Evolutionary conservation across 2,888 invertebrate species (phyloP), one percentile per base, ranked within the genome.

Genomic region (Marronus borbonicus): DNA sequence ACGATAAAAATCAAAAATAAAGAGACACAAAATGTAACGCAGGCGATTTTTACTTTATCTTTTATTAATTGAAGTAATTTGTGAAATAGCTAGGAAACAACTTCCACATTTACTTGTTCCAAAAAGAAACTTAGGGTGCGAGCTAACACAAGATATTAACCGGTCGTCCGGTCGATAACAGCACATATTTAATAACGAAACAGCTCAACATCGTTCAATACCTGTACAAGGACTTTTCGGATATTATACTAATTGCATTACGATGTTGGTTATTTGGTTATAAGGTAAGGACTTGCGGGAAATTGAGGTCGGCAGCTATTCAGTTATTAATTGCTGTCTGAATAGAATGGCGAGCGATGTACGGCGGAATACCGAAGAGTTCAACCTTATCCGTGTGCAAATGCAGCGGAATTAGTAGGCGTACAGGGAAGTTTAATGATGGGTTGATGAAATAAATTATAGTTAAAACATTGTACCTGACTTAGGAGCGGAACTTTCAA

Each of bases 171-270:
- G 24, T 68, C 68, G 68, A 68, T 68, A 68, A 68, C 24, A 31
- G 50, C 20, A 68, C 52, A 68, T 28, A 24, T 10, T 50, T 68
- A 49, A 68, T 68, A 28, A 50, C 8, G 50, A 20, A 68, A 12
- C 24, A n/a, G 20, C 49, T 20, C 3, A 24, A 20, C 24, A 3
- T 12, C 3, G 50, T 28, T 68, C 50, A 50, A 24, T 68, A 50
- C 24, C n/a, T 17, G n/a, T 49, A 8, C 49, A 50, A 68, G 28
- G 10, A 68, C 28, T 50, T 68, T 50, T 68, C 14, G 14, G 24
- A 68, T 68, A 50, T 68, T 68, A 50, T 28, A 68, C 50, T 68
- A 68, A 68, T 68, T 68, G 49, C 50, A 28, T 50, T 50, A 50
- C 52, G 7, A 50, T 50, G 24, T 68, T 50, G 28, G 68, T 68